A percentile compares a stretch with the other conserved stretches of the same genome.
These are phyloP conservation scores for Nothura maculosa DNA, from an alignment of 2,797 vertebrate species.

Conservation along the genomic window DNA sequence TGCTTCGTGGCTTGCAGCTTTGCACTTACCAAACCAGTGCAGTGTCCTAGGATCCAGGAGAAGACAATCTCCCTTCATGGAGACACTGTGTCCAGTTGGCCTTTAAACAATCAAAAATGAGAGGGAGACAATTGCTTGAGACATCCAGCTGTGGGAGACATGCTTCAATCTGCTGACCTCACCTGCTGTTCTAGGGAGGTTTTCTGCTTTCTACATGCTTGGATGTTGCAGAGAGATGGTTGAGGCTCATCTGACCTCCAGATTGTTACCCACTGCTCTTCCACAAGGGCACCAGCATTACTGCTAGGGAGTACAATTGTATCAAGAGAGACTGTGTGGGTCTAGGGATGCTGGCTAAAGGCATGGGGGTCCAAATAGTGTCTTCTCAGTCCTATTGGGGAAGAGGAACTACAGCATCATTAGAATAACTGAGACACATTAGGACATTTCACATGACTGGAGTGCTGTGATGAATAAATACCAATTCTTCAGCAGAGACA, in stretches of 20 bases:
- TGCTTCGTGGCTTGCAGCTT: neutral
- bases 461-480: neutral
- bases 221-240: neutral
- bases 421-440: fast-evolving
- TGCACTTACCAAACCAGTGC: neutral
- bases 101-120: neutral
- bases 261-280: neutral
- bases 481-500: neutral
- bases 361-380: neutral
- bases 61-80: neutral
- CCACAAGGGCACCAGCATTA: neutral
- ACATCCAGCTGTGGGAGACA: neutral
- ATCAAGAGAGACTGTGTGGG: neutral
- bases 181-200: neutral
- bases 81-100: neutral
- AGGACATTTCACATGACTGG: neutral
- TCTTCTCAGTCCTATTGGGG: neutral
- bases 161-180: neutral
- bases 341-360: neutral
- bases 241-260: neutral
- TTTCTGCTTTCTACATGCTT: neutral
- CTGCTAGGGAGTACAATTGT: neutral
- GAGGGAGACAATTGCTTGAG: neutral
- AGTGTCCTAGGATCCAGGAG: neutral
- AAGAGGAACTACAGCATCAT: neutral